A percentile compares a stretch with the other conserved stretches of the same genome.
These are phyloP conservation scores for Rhopalosiphum padi DNA, from an alignment of 1,140 invertebrate genomes.

Conservation along the genomic window DNA sequence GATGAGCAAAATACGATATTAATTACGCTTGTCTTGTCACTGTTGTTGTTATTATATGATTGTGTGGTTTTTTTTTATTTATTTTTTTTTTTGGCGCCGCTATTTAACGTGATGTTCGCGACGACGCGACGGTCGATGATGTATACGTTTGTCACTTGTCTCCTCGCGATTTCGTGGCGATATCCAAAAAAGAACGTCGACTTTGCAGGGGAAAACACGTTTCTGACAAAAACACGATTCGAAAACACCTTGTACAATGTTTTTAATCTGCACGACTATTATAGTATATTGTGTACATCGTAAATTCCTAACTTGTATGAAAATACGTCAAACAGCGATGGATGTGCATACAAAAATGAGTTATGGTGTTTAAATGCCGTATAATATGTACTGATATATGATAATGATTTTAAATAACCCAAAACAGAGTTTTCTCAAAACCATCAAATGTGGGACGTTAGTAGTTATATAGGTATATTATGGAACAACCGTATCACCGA, in stretches of 20 bases:
- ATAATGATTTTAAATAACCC: background rate
- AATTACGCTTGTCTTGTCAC: background rate
- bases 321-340: background rate
- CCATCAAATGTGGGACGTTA: too few relatives aligned
- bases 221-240: background rate
- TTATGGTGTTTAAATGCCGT: background rate
- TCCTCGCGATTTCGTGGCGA: background rate
- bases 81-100: background rate
- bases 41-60: background rate
- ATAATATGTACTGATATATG: too few relatives aligned
- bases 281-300: background rate
- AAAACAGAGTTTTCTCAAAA: too few relatives aligned
- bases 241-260: background rate
- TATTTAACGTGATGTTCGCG: background rate
- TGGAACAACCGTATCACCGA: too few relatives aligned
- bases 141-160: background rate
- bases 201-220: background rate
- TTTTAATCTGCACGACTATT: background rate
- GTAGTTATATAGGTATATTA: too few relatives aligned
- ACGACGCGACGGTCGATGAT: background rate
- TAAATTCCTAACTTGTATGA: background rate
- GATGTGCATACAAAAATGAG: background rate
- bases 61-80: background rate
- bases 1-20: constrained; percentile 27
- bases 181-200: background rate